Evolutionary conservation across 2,888 invertebrate genomes (phyloP).

Genomic region (Villa cingulata): DNA sequence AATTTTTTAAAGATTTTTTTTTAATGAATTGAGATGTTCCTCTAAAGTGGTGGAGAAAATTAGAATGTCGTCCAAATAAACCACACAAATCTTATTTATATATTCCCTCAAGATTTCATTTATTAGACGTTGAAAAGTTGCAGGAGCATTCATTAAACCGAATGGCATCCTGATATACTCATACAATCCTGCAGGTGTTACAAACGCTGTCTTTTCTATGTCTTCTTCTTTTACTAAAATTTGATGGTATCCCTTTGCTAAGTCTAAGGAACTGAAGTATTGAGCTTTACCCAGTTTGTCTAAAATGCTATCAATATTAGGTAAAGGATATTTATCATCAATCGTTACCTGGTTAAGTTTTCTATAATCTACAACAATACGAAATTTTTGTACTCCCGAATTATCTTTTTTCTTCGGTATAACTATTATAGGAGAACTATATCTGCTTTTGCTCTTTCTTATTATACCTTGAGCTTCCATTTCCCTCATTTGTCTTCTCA

Average conservation of each 20-base stretch:
- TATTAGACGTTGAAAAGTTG: slow-evolving; percentile 10
- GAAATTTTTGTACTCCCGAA: slow-evolving; percentile 8
- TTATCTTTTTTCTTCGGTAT: slow-evolving; percentile 9
- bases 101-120: slow-evolving; percentile 3
- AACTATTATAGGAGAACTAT: slow-evolving; percentile 8
- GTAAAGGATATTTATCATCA: slow-evolving; percentile 8
- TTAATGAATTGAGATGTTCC: neutral
- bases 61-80: neutral
- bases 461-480: slow-evolving; percentile 11
- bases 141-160: slow-evolving; percentile 6
- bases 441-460: slow-evolving; percentile 8
- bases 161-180: slow-evolving; percentile 12
- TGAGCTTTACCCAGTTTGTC: slow-evolving; percentile 9
- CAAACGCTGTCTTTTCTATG: slow-evolving; percentile 12
- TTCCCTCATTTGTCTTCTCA: slow-evolving; percentile 5
- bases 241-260: slow-evolving; percentile 8
- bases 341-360: slow-evolving; percentile 9
- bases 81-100: neutral
- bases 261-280: slow-evolving; percentile 10
- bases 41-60: neutral
- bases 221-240: slow-evolving; percentile 6
- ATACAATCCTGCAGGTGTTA: slow-evolving; percentile 10
- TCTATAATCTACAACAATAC: slow-evolving; percentile 9
- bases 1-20: too few relatives aligned
- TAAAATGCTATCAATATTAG: slow-evolving; percentile 8